phyloP scores from a whole-genome alignment of 2,888 invertebrate genomes.

The Cremastobaeus sp. region DNA sequence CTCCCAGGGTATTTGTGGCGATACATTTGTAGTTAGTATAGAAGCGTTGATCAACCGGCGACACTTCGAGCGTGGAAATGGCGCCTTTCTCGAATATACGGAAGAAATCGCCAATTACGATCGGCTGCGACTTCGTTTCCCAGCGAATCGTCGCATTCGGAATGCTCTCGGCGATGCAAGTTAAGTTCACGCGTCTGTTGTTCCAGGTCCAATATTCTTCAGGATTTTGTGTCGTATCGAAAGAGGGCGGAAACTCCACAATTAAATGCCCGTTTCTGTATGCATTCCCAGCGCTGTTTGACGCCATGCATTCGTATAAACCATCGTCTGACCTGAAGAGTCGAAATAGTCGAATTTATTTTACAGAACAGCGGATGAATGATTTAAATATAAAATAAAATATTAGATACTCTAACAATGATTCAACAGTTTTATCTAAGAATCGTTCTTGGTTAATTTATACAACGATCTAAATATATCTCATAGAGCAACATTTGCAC shows the following conservation, averaged over 20 bases:
- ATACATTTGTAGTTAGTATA: constrained; percentile 90
- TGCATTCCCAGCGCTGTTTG: constrained; percentile 87
- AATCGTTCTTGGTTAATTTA: too few relatives aligned
- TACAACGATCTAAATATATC: too few relatives aligned
- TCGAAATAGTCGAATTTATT: neutral
- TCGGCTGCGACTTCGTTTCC: constrained; percentile 79
- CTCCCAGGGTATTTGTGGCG: constrained; percentile 88
- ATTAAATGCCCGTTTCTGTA: constrained; percentile 89
- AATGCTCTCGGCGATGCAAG: constrained; percentile 91
- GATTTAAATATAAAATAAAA: too few relatives aligned
- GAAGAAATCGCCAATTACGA: constrained; percentile 72
- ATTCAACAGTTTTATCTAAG: too few relatives aligned
- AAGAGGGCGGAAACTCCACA: constrained; percentile 90
- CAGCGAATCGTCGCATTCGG: constrained; percentile 95
- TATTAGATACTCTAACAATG: too few relatives aligned
- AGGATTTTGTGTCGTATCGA: constrained; percentile 84
- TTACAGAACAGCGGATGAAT: too few relatives aligned
- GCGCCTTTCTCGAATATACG: constrained; percentile 84
- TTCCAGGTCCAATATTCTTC: constrained; percentile 90
- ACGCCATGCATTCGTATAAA: constrained; percentile 91
- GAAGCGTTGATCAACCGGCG: constrained; percentile 82
- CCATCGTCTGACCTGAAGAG: constrained; percentile 87
- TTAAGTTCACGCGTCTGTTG: constrained; percentile 87
- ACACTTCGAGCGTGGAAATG: constrained; percentile 85
- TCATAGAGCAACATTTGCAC: too few relatives aligned